A percentile compares a stretch with the other conserved stretches of the same genome.
phyloP scores from a whole-genome alignment of 2,797 vertebrate species.

The Darevskia mixta region DNA sequence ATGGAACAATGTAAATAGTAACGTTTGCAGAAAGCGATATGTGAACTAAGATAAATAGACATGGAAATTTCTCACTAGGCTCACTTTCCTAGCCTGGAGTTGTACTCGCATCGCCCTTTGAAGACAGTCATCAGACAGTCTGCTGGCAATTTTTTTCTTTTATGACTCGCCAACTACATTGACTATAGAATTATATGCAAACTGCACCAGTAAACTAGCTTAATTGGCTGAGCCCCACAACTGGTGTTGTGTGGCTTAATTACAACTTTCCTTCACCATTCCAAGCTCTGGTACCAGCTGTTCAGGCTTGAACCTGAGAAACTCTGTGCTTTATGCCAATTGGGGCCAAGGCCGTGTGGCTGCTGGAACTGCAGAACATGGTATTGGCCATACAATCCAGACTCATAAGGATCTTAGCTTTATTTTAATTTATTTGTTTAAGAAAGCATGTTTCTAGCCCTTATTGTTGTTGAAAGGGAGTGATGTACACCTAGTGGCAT shows the following conservation, averaged over 20 bases:
- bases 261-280: background rate
- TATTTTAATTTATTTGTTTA: background rate
- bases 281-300: background rate
- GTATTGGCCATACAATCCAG: background rate
- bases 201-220: background rate
- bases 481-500: background rate
- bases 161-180: background rate
- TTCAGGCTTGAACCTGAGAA: no score
- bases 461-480: background rate
- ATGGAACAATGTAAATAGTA: background rate
- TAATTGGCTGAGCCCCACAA: background rate
- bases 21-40: no score
- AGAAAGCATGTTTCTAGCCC: background rate
- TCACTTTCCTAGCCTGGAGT: background rate
- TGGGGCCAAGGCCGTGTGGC: background rate
- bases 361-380: background rate
- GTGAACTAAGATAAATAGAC: no score
- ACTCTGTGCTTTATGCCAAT: background rate
- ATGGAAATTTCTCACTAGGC: no score
- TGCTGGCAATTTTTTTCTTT: background rate
- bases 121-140: background rate
- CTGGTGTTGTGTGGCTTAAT: constrained; percentile 9
- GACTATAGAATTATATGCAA: background rate
- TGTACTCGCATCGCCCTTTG: background rate
- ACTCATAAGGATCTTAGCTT: no score